A percentile compares a stretch with the other conserved stretches of the same genome.
Conservation (phyloP, 2,113 vertebrate species). For the Eclectus roratus region DNA sequence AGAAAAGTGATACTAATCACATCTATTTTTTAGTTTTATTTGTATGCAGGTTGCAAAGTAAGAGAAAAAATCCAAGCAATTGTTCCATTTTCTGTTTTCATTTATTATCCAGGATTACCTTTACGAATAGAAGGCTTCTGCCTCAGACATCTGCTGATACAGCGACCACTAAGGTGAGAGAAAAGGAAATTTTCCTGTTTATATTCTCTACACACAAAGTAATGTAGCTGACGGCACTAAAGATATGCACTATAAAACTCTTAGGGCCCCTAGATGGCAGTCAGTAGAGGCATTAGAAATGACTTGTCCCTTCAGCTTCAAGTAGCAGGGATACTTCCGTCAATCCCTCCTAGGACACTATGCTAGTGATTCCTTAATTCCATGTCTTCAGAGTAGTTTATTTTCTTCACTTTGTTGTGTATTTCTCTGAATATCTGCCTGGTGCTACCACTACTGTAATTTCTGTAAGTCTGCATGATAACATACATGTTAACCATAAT, state of each 20-base stretch:
- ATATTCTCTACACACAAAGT: not conserved
- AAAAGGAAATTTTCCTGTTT: not conserved
- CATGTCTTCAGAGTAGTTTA: not conserved
- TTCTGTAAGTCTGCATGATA: not conserved
- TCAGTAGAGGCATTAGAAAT: constrained; percentile 57
- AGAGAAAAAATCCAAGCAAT: not conserved
- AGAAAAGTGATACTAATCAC: not conserved
- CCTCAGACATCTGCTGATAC: not conserved
- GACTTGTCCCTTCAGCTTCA: not conserved
- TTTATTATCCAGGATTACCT: not conserved
- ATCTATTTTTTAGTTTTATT: not conserved
- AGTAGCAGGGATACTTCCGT: not conserved
- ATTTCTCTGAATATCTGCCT: not conserved
- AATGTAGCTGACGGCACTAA: not conserved
- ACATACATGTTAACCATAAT: not conserved
- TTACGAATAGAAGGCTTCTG: not conserved
- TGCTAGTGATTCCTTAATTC: not conserved
- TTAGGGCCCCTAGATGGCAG: constrained; percentile 62
- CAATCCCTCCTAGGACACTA: not conserved
- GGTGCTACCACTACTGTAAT: fast-evolving
- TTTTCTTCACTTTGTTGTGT: not conserved
- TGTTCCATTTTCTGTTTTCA: not conserved
- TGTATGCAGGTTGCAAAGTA: not conserved
- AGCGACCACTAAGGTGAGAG: not conserved
- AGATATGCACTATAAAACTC: constrained; percentile 26